These are phyloP conservation scores for Ptilodon capucinus DNA, from an alignment of 2,888 invertebrate species.

Conservation along the genomic window DNA sequence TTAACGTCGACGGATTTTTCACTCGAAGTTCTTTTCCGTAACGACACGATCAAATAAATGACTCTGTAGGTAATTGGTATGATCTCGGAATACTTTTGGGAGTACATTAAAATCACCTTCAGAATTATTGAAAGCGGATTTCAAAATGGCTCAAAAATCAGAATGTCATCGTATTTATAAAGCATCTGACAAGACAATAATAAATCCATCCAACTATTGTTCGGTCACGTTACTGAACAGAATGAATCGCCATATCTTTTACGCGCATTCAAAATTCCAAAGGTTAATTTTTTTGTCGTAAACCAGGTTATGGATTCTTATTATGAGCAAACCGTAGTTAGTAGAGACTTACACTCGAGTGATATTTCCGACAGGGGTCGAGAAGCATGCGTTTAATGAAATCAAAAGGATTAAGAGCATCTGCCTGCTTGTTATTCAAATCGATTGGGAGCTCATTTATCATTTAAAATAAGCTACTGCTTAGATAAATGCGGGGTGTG, in stretches of 20 bases:
- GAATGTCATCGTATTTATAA: constrained; percentile 30
- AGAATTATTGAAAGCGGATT: constrained; percentile 48
- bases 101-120: constrained; percentile 62
- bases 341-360: constrained; percentile 70
- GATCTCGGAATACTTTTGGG: constrained; percentile 58
- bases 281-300: constrained; percentile 37
- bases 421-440: constrained; percentile 83
- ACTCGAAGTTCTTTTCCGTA: constrained; percentile 62
- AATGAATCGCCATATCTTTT: constrained; percentile 45
- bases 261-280: constrained; percentile 32
- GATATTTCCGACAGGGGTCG: constrained; percentile 80
- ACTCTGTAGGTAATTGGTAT: constrained; percentile 67
- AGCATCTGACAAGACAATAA: constrained; percentile 37
- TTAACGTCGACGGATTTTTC: constrained; percentile 78
- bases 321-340: constrained; percentile 63
- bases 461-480: constrained; percentile 81
- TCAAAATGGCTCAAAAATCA: constrained; percentile 52
- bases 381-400: constrained; percentile 81
- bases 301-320: constrained; percentile 53
- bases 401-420: constrained; percentile 83
- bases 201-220: constrained; percentile 51
- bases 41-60: constrained; percentile 74
- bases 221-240: constrained; percentile 55
- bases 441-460: constrained; percentile 81
- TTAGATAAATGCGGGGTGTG: constrained; percentile 79